phyloP scores from a whole-genome alignment of 2,113 vertebrate genomes.

The Equus quagga region DNA sequence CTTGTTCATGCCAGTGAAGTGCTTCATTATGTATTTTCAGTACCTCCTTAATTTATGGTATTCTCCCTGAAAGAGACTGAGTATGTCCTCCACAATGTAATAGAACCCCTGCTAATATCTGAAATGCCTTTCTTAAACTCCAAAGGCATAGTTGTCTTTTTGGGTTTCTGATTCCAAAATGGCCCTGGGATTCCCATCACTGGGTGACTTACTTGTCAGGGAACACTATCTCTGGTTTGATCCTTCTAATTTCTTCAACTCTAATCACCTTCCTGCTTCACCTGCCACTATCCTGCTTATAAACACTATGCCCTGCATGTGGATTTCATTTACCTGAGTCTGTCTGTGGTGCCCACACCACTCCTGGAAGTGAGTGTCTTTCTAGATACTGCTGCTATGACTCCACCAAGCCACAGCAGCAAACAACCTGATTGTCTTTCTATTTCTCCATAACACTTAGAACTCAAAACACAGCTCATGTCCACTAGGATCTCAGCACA shows the following conservation, averaged over 20 bases:
- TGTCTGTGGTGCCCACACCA: background rate
- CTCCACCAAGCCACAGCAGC: background rate
- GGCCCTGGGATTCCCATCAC: background rate
- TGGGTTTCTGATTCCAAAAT: background rate
- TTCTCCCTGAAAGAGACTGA: background rate
- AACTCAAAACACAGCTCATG: background rate
- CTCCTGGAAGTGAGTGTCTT: background rate
- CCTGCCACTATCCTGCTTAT: background rate
- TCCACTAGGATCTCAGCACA: background rate
- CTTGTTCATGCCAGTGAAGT: background rate
- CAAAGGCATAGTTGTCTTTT: background rate
- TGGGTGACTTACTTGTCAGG: background rate
- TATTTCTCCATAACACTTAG: background rate
- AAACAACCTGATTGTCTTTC: background rate
- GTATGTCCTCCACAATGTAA: background rate
- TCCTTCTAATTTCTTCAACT: background rate
- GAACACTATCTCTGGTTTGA: background rate
- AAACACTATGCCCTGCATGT: background rate
- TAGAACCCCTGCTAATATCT: background rate
- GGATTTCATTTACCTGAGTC: background rate
- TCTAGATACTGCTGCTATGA: background rate
- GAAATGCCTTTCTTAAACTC: background rate
- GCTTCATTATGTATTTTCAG: background rate
- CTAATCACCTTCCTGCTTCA: background rate
- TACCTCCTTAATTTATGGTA: background rate